phyloP scores from a whole-genome alignment of 2,113 vertebrate species.

The Carlito syrichta region DNA sequence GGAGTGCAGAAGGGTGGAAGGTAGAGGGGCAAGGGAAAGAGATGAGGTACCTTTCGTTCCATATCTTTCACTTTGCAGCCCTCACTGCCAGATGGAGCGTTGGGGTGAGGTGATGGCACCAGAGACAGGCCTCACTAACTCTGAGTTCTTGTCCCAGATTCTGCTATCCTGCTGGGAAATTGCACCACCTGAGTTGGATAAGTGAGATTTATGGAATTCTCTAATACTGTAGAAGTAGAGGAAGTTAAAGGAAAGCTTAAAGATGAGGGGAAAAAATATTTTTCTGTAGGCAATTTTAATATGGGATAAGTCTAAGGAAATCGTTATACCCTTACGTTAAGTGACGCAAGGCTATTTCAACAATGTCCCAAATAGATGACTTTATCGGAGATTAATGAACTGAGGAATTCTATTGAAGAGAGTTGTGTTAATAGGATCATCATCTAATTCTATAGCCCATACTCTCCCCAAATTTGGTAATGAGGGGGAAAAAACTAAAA shows the following conservation, averaged over 20 bases:
- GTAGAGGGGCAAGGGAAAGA: not conserved
- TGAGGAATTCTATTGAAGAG: conserved; percentile 10
- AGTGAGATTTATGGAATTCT: not conserved
- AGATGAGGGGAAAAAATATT: not conserved
- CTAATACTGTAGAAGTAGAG: not conserved
- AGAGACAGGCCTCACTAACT: not conserved
- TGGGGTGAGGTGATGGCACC: not conserved
- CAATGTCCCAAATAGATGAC: not conserved
- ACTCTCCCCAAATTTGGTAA: not conserved
- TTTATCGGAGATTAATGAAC: conserved; percentile 50
- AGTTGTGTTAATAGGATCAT: conserved; percentile 16
- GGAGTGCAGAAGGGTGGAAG: not conserved
- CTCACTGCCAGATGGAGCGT: not conserved
- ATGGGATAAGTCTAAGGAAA: not conserved
- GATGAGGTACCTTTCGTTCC: not conserved
- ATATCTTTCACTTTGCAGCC: not conserved
- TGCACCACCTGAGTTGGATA: not conserved
- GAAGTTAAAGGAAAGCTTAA: not conserved
- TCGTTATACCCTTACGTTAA: not conserved
- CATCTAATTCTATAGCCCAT: not conserved
- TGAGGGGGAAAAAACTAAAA: not conserved
- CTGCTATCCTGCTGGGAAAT: not conserved
- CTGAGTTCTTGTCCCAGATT: not conserved
- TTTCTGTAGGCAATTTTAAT: not conserved
- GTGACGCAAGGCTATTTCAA: conserved; percentile 28